Percentiles rank a stretch among this genome's conserved stretches.
Evolutionary conservation across 2,113 vertebrate genomes (phyloP).

Genomic region (Chascanopsetta lugubris): DNA sequence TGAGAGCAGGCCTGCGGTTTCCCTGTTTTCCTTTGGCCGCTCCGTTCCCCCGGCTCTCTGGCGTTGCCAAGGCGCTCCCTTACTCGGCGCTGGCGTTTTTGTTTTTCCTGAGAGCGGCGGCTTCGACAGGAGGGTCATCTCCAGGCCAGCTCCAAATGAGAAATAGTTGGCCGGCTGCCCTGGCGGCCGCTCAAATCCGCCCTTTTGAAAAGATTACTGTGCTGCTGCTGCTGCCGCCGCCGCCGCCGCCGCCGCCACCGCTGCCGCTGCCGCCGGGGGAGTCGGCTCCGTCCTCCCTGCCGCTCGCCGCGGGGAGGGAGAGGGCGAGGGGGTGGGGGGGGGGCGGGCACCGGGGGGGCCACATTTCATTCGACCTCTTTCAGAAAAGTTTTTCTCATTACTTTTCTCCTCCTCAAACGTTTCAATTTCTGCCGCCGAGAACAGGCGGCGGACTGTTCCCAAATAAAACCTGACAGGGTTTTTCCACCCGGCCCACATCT

Average conservation of each 20-base stretch:
- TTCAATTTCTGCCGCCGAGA: conserved; percentile 70
- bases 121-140: conserved; percentile 82
- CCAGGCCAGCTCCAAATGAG: conserved; percentile 83
- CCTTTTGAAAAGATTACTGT: conserved; percentile 84
- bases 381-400: conserved; percentile 77
- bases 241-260: conserved; percentile 75
- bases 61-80: conserved; percentile 77
- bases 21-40: conserved; percentile 73
- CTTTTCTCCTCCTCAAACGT: conserved; percentile 70
- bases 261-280: too few species aligned
- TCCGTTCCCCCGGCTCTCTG: conserved; percentile 67
- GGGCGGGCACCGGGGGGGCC: conserved; percentile 48
- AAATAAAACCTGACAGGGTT: conserved; percentile 74
- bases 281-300: too few species aligned
- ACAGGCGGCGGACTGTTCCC: conserved; percentile 67
- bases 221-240: conserved; percentile 79
- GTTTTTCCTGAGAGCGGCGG: conserved; percentile 77
- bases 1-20: conserved; percentile 74
- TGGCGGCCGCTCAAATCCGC: conserved; percentile 81
- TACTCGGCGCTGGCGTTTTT: conserved; percentile 71
- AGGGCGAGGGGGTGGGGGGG: conserved; percentile 31
- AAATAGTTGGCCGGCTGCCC: conserved; percentile 79
- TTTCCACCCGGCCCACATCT: conserved; percentile 62
- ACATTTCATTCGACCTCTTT: conserved; percentile 77
- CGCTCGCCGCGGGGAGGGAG: conserved; percentile 64